phyloP scores from a whole-genome alignment of 2,888 invertebrate species.

The Nephrocerus scutellatus region DNA sequence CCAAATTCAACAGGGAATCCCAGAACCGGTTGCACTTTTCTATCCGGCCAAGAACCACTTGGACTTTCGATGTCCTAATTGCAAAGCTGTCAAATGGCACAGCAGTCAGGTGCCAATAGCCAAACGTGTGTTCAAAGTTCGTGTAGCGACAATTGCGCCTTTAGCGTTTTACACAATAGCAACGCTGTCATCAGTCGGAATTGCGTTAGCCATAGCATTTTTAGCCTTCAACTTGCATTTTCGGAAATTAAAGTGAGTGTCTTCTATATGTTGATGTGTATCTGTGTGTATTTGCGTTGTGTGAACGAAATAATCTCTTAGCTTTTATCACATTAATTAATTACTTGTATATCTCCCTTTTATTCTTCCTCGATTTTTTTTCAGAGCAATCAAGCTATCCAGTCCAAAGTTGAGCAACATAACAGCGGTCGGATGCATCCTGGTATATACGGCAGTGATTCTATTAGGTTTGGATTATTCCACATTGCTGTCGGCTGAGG shows the following conservation, averaged over 20 bases:
- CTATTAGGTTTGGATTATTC: constrained; percentile 78
- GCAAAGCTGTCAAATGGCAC: constrained; percentile 63
- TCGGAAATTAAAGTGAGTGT: constrained; percentile 67
- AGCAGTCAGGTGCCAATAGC: constrained; percentile 76
- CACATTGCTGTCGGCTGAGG: constrained; percentile 60
- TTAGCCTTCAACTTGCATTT: constrained; percentile 77
- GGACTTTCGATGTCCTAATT: constrained; percentile 64
- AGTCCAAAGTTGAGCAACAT: constrained; percentile 89
- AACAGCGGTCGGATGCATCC: constrained; percentile 80
- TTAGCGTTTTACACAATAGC: constrained; percentile 68
- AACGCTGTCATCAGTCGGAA: constrained; percentile 66
- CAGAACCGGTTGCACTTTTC: constrained; percentile 67
- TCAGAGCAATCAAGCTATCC: constrained; percentile 82
- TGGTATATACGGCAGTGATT: constrained; percentile 85
- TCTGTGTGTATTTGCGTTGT: constrained; percentile 1
- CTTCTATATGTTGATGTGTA: constrained; percentile 1
- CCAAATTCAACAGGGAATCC: constrained; percentile 76
- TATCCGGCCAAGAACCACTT: constrained; percentile 56
- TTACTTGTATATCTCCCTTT: constrained; percentile 5
- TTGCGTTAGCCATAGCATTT: constrained; percentile 66
- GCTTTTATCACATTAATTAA: constrained; percentile 14
- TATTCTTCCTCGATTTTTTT: constrained; percentile 9
- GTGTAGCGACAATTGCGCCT: constrained; percentile 70
- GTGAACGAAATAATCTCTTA: constrained; percentile 6
- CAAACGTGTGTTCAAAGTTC: constrained; percentile 63